Conservation (phyloP, 1,140 invertebrate genomes). For the Diorhabda sublineata region DNA sequence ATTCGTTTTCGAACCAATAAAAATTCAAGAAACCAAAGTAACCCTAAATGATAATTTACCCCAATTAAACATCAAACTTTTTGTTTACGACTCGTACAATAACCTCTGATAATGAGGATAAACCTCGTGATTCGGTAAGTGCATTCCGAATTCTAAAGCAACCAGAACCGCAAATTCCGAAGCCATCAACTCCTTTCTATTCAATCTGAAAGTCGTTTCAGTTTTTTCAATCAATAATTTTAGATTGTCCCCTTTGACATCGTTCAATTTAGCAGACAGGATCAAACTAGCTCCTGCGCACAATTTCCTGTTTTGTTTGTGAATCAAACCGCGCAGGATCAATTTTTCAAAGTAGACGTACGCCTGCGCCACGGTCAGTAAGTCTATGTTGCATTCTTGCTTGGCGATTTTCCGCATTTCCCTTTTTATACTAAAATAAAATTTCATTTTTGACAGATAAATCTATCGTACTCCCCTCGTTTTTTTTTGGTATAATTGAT, state of each 20-base stretch:
- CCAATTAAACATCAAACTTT: too few relatives aligned
- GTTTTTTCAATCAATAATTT: conserved; percentile 87
- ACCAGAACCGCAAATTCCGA: conserved; percentile 94
- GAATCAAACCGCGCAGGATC: conserved; percentile 86
- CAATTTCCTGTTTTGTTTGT: conserved; percentile 91
- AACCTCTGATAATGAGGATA: conserved; percentile 93
- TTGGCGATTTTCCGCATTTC: conserved; percentile 94
- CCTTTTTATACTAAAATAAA: conserved; percentile 75
- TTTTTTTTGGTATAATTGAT: too few relatives aligned
- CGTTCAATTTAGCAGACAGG: conserved; percentile 93
- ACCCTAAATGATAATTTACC: too few relatives aligned
- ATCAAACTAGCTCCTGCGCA: conserved; percentile 93
- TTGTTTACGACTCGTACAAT: conserved; percentile 75
- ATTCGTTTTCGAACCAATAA: too few relatives aligned
- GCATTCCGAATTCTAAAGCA: conserved; percentile 89
- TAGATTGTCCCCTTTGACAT: conserved; percentile 86
- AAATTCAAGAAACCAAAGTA: too few relatives aligned
- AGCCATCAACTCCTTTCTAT: conserved; percentile 83
- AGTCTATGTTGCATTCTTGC: conserved; percentile 78
- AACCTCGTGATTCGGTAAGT: conserved; percentile 85
- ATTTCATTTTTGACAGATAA: background rate
- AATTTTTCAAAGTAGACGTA: conserved; percentile 98
- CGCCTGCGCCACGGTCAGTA: conserved; percentile 89
- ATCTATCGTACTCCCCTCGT: too few relatives aligned
- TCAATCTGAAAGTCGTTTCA: conserved; percentile 84